Evolutionary conservation across 1,140 invertebrate genomes (phyloP), one percentile per base, ranked within the genome.

Genomic region (Halictus rubicundus): DNA sequence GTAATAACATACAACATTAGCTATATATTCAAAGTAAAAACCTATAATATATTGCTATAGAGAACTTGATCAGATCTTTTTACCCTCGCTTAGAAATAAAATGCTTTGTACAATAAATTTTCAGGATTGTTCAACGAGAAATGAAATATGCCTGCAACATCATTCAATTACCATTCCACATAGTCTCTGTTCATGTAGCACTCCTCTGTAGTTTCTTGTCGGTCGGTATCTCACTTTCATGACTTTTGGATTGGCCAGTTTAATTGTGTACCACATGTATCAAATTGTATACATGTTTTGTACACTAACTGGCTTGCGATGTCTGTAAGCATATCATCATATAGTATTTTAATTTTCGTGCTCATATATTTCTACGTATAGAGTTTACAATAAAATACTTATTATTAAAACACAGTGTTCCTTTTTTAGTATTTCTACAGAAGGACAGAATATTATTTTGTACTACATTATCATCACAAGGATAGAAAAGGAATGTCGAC

Each of bases 261-360:
- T 89, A 88, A 83, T 46, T 75, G 78, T 80, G 83, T 85, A 88
- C 82, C 73, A 82, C 81, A 84, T 88, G 84, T 88, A 89, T 83
- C 78, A 89, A 84, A 87, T 85, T 60, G 84, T 81, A 89, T 88
- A 88, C 86, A 84, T 86, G 87, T 87, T 83, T 73, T 69, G 72
- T 87, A 88, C 85, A 89, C 88, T 89, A 89, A 89, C 87, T 89
- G 86, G 82, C 80, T 77, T 88, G 81, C 85, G 84, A 88, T 61
- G 89, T 88, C 88, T 89, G 88, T 84, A 89, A 89, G 73, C 88
- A 89, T 72, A 89, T 89, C 82, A 89, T 87, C 81, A 83, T 85
- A 88, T 76, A 82, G 60, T 86, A 86, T 78, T 84, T 87, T 86
- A 87, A 83, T 85, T 80, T 78, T 75, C 76, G 71, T 68, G n/a